Conservation (phyloP, 2,888 invertebrate genomes). For the Xanthorhoe spadicearia region DNA sequence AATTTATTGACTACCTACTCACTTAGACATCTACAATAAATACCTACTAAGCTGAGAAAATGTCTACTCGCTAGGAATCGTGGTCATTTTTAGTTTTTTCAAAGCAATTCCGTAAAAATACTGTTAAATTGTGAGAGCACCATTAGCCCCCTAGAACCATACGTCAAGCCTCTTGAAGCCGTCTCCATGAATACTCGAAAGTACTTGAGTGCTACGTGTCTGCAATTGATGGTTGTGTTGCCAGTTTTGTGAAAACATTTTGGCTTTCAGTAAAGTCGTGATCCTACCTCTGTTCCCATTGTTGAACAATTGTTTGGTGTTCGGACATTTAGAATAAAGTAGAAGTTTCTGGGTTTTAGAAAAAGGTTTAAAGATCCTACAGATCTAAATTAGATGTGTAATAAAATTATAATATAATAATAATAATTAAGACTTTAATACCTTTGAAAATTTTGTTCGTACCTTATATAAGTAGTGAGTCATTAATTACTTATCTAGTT, state of each 20-base stretch:
- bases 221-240: slow-evolving; percentile 49
- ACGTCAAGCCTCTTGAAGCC: slow-evolving; percentile 42
- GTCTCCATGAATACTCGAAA: slow-evolving; percentile 55
- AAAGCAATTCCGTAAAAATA: slow-evolving; percentile 18
- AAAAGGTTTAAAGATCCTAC: no score
- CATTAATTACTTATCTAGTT: no score
- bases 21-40: background rate
- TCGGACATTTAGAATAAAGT: no score
- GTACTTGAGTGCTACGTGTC: slow-evolving; percentile 45
- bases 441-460: no score
- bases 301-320: no score
- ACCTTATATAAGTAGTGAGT: no score
- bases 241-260: slow-evolving; percentile 12
- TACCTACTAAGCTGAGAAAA: no score
- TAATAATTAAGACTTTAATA: no score
- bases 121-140: slow-evolving; percentile 29
- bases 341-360: no score
- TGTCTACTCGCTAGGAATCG: no score
- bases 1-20: background rate
- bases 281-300: background rate
- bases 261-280: slow-evolving; percentile 6
- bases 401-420: no score
- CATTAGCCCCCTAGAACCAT: slow-evolving; percentile 39
- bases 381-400: no score
- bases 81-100: background rate